These are phyloP conservation scores for Ranitomeya imitator DNA, from an alignment of 2,113 vertebrate species.

Conservation along the genomic window DNA sequence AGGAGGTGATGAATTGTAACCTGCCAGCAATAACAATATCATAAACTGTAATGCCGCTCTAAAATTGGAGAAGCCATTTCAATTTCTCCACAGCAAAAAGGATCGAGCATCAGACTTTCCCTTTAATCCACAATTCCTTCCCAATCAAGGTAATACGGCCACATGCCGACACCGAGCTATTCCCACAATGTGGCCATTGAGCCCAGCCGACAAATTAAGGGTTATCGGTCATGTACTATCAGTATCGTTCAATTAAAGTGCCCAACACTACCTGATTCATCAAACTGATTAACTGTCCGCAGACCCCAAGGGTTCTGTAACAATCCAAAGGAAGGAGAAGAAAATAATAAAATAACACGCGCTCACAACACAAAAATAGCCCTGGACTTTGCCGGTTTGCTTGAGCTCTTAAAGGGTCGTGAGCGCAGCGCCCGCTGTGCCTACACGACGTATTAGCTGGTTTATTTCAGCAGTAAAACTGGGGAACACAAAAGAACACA, in stretches of 20 bases:
- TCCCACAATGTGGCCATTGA: slow-evolving; percentile 3
- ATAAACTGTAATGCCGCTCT: background rate
- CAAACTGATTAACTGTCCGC: slow-evolving; percentile 51
- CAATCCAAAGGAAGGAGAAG: slow-evolving; percentile 15
- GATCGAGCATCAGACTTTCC: background rate
- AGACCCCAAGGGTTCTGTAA: slow-evolving; percentile 48
- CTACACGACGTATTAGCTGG: background rate
- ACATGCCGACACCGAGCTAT: slow-evolving; percentile 6
- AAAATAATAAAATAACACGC: slow-evolving; percentile 13
- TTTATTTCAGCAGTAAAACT: background rate
- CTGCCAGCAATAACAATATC: background rate
- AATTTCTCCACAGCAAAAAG: background rate
- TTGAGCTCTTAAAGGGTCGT: slow-evolving; percentile 13
- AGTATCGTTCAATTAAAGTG: slow-evolving; percentile 53
- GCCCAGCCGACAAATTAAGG: slow-evolving; percentile 45
- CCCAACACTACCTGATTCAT: slow-evolving; percentile 49
- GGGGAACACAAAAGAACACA: slow-evolving; percentile 48
- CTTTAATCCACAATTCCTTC: slow-evolving; percentile 15
- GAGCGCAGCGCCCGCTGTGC: rapidly evolving
- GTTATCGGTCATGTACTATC: slow-evolving; percentile 56
- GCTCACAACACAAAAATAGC: slow-evolving; percentile 3
- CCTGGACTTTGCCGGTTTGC: background rate
- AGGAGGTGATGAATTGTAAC: background rate
- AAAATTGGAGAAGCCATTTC: background rate
- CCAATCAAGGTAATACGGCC: slow-evolving; percentile 15